Conservation (phyloP, 2,888 invertebrate genomes). For the Oscheius sp. region DNA sequence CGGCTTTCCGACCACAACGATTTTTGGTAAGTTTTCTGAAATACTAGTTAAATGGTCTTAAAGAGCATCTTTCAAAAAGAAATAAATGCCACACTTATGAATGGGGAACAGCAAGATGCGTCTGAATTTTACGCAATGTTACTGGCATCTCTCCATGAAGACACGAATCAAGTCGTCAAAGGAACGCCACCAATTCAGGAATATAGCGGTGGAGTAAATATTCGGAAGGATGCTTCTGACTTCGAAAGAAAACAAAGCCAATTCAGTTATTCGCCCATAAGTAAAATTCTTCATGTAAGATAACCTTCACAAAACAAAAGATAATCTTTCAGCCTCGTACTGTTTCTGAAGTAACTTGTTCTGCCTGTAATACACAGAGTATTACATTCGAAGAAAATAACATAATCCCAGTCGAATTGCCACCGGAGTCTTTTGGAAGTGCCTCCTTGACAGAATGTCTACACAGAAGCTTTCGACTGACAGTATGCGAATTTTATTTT, state of each 20-base stretch:
- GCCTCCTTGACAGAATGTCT: constrained; percentile 45
- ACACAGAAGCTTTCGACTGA: background rate
- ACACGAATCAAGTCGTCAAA: constrained; percentile 53
- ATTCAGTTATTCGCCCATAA: constrained; percentile 61
- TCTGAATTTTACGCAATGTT: constrained; percentile 75
- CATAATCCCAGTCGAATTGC: constrained; percentile 39
- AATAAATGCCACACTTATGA: constrained; percentile 50
- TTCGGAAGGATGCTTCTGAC: constrained; percentile 52
- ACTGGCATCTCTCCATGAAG: constrained; percentile 72
- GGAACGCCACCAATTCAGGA: constrained; percentile 59
- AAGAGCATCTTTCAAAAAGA: constrained; percentile 48
- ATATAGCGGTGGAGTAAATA: constrained; percentile 54
- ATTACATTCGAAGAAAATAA: constrained; percentile 62
- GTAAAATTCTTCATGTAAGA: constrained; percentile 59
- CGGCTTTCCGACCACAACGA: constrained; percentile 51
- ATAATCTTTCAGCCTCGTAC: constrained; percentile 50
- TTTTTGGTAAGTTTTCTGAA: constrained; percentile 45
- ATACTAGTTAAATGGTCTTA: constrained; percentile 7
- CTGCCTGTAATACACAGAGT: constrained; percentile 47
- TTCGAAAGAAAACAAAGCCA: constrained; percentile 40
- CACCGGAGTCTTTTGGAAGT: background rate
- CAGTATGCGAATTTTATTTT: background rate
- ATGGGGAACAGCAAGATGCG: constrained; percentile 74
- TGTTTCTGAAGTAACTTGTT: constrained; percentile 58
- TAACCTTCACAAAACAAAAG: constrained; percentile 1